phyloP scores from a whole-genome alignment of 2,888 invertebrate genomes.

The Bedellia somnulentella region DNA sequence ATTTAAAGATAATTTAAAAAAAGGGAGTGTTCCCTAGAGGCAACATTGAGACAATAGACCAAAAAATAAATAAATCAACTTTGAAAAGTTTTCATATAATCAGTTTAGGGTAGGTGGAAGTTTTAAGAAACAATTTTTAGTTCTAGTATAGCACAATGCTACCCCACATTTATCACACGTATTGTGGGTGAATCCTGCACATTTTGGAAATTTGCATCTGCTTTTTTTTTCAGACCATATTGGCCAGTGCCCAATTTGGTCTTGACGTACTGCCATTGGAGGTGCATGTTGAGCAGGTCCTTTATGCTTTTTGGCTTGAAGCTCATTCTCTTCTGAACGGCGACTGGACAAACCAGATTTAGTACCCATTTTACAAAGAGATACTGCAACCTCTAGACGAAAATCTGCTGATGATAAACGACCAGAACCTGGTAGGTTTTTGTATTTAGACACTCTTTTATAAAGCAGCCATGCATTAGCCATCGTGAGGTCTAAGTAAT shows the following conservation, averaged over 20 bases:
- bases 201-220: conserved; percentile 11
- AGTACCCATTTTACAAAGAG: conserved; percentile 3
- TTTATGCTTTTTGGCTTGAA: conserved; percentile 10
- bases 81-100: no score
- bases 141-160: conserved; percentile 12
- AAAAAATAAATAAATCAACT: no score
- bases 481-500: conserved; percentile 2
- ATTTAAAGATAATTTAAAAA: no score
- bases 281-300: conserved; percentile 12
- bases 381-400: conserved; percentile 5
- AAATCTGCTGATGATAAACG: conserved; percentile 4
- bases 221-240: conserved; percentile 12
- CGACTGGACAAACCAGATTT: not conserved
- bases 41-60: no score
- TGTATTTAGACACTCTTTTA: conserved; percentile 1
- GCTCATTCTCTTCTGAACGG: conserved; percentile 5
- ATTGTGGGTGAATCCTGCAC: conserved; percentile 8
- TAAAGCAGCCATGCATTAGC: conserved; percentile 4
- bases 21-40: no score
- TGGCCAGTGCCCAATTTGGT: conserved; percentile 12
- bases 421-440: not conserved
- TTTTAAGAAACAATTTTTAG: no score
- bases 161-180: conserved; percentile 13
- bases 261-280: conserved; percentile 10
- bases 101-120: no score